Evolutionary conservation across 2,113 vertebrate genomes (phyloP), one percentile per base, ranked within the genome.

Genomic region (Orientallactaga bullata): DNA sequence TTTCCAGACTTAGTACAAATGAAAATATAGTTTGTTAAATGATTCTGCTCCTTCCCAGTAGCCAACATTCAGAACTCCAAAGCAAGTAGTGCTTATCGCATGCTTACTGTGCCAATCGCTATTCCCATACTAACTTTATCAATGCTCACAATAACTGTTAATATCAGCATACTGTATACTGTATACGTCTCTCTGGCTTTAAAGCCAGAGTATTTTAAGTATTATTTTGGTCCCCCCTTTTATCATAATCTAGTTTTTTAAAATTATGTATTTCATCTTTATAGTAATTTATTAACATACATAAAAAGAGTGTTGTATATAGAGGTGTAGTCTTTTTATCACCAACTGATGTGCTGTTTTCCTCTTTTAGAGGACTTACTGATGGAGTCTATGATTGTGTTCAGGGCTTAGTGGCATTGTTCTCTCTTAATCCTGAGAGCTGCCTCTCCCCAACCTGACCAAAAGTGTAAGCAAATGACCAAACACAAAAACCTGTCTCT

Each of bases 41-140:
- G 37, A 83, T 51, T 55, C 35, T 90, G 12, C 32, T 79, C 60
- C 73, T 73, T 42, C 11, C 37, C 28, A 85, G 47, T 85, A 51
- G 66, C 61, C 47, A 91, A 39, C 39, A 8, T 83, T 96, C 8
- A 47, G 8, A 8, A 47, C 89, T 88, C 23, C 12, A 68, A 86
- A 68, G 28, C 60, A 58, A 35, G 35, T 71, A 87, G 32, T 24
- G 32, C 84, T 69, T 89, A 74, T 26, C 84, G 2, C 76, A 7
- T 76, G 24, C 10, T 87, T 76, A 28, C 6, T 60, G 47, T 35
- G 7, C 23, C 18, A 85, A 17, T 47, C 30, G 30, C 7, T 85
- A 26, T 78, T 93, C 18, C 63, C 23, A 66, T 58, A 60, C n/a
- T 95, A 47, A 66, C 90, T 81, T 95, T 94, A 71, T 79, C 32